Evolutionary conservation across 1,140 invertebrate species (phyloP), one percentile per base, ranked within the genome.

Genomic region (Penaeus chinensis): DNA sequence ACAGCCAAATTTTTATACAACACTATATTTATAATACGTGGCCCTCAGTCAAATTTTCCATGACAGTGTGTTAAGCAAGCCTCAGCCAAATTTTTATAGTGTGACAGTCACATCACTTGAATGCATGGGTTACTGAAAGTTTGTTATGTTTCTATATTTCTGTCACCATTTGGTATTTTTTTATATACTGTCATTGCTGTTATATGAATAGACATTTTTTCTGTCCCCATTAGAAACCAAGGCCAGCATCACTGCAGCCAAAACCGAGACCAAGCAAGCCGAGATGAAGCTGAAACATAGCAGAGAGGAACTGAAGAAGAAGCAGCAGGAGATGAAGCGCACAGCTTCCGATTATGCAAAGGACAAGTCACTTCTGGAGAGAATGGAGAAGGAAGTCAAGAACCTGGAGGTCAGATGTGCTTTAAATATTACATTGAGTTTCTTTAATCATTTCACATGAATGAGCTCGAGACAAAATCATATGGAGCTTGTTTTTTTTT

Each of bases 231-330:
- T 91, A 96, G 96, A 93, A 91, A 96, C 96, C 0, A 96, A 96
- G 91, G 94, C 95, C 90, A 94, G 94, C 82, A 94, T 96, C 13
- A 95, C 95, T 24, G 94, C 95, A 90, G 95, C 96, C 2, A 95
- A 96, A 90, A 98, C 97, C 0, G 95, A 96, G 77, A 94, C 95
- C 16, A 96, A 96, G 89, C 95, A 96, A 86, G 95, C 95, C 19
- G 93, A 94, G 89, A 97, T 97, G 95, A 95, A 95, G 91, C 92
- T 97, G 85, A 93, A 94, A 82, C 95, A 97, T 91, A 94, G 93
- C 3, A 94, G 95, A 89, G 93, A 94, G 54, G 94, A 96, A 78
- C 91, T 98, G 3, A 94, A 93, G 66, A 93, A 94, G 63, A 95
- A 96, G 90, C 93, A 95, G 91, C 92, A 93, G 47, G 95, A 97